These are phyloP conservation scores for Archilochus colubris DNA, from an alignment of 2,113 vertebrate genomes.

Conservation along the genomic window DNA sequence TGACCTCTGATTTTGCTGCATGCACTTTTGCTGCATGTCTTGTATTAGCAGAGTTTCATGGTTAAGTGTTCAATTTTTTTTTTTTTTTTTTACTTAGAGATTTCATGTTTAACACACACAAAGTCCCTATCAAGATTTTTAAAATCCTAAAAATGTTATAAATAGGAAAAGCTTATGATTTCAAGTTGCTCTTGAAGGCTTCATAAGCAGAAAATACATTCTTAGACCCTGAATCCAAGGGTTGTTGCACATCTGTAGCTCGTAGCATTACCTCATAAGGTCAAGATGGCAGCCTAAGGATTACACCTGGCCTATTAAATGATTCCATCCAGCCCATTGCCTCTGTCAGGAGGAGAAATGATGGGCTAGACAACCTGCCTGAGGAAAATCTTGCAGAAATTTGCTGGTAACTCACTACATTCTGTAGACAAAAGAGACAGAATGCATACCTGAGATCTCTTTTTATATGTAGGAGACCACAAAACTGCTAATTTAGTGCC, in stretches of 20 bases:
- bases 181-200: not conserved
- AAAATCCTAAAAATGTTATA: not conserved
- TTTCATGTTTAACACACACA: not conserved
- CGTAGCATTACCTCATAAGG: not conserved
- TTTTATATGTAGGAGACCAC: not conserved
- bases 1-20: not conserved
- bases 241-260: not conserved
- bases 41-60: not conserved
- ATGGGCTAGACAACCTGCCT: fast-evolving
- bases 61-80: fast-evolving
- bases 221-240: not conserved
- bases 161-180: not conserved
- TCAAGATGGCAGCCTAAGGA: not conserved
- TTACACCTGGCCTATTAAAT: not conserved
- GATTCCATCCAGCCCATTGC: not conserved
- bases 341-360: not conserved
- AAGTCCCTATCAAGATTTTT: not conserved
- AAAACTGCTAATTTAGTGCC: not conserved
- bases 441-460: not conserved
- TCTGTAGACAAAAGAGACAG: not conserved
- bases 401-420: not conserved
- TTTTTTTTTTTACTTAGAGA: not conserved
- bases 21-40: not conserved
- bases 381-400: not conserved
- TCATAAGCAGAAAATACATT: not conserved